A percentile compares a stretch with the other conserved stretches of the same genome.
Evolutionary conservation across 2,113 vertebrate species (phyloP).

Genomic region (Chaetorhynchus papuensis): DNA sequence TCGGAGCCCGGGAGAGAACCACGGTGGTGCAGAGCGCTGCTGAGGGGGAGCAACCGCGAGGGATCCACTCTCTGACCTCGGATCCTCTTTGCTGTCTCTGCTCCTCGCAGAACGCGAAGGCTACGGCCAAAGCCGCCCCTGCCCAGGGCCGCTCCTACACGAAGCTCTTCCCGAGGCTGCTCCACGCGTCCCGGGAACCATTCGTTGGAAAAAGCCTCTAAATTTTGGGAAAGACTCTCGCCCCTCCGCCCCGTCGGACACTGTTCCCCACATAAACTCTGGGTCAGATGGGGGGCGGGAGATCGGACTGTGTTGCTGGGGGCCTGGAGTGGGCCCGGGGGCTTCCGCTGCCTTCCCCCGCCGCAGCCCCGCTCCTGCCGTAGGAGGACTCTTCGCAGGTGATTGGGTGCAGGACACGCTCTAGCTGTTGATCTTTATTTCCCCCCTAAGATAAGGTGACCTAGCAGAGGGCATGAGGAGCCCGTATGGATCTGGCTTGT

Average conservation of each 20-base stretch:
- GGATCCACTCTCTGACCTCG: neutral
- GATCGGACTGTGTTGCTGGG: neutral
- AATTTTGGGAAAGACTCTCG: neutral
- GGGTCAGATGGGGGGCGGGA: fast-evolving
- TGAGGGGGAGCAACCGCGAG: fast-evolving
- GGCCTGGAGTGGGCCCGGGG: fast-evolving
- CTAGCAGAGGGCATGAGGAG: neutral
- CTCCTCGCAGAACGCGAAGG: neutral
- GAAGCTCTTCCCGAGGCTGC: neutral
- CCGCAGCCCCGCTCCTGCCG: neutral
- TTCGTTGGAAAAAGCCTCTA: neutral
- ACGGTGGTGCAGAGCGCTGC: fast-evolving
- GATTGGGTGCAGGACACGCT: neutral
- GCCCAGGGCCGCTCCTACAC: neutral
- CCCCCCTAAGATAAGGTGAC: neutral
- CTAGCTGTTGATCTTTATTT: neutral
- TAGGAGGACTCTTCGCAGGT: fast-evolving
- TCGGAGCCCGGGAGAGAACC: neutral
- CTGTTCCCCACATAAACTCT: neutral
- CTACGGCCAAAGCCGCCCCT: neutral
- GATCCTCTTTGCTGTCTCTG: neutral
- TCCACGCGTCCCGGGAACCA: neutral
- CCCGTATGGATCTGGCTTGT: neutral
- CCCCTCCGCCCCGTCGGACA: no score
- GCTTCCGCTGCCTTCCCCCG: neutral